phyloP scores from a whole-genome alignment of 1,140 invertebrate species.

The Drosophila pruinosa region DNA sequence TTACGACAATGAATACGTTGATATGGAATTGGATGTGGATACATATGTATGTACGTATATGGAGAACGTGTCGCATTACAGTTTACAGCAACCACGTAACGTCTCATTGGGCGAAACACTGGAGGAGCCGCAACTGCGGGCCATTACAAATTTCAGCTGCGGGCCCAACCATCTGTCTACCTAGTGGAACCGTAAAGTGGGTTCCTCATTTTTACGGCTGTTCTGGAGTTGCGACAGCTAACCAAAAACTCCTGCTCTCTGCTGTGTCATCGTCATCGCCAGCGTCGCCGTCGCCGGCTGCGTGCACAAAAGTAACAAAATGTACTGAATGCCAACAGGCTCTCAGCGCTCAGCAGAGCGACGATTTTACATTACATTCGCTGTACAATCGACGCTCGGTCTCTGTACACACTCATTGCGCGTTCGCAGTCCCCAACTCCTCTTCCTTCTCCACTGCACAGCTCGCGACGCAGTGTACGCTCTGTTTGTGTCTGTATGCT shows the following conservation, averaged over 20 bases:
- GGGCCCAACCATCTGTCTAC: no score
- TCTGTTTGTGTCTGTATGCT: constrained; percentile 17
- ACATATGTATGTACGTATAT: background rate
- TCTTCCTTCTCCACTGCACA: constrained; percentile 8
- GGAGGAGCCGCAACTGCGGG: background rate
- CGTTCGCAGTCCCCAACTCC: constrained; percentile 36
- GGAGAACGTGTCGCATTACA: constrained; percentile 14
- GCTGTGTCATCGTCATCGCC: constrained; percentile 16
- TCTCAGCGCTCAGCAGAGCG: constrained; percentile 58
- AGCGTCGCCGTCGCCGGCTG: constrained; percentile 48
- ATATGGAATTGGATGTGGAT: constrained; percentile 31
- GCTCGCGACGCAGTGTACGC: constrained; percentile 17
- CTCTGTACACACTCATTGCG: constrained; percentile 76
- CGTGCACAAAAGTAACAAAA: constrained; percentile 82
- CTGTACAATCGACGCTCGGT: constrained; percentile 49
- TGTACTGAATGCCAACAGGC: constrained; percentile 82
- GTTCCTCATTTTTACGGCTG: constrained; percentile 29
- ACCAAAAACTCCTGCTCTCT: constrained; percentile 23
- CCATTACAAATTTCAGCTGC: no score
- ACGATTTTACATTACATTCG: constrained; percentile 79
- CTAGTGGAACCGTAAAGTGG: no score
- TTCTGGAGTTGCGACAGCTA: background rate
- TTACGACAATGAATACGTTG: constrained; percentile 63
- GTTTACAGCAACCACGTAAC: constrained; percentile 28
- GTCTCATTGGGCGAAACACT: background rate